Conservation (phyloP, 2,113 vertebrate species). For the Cyanistes caeruleus region DNA sequence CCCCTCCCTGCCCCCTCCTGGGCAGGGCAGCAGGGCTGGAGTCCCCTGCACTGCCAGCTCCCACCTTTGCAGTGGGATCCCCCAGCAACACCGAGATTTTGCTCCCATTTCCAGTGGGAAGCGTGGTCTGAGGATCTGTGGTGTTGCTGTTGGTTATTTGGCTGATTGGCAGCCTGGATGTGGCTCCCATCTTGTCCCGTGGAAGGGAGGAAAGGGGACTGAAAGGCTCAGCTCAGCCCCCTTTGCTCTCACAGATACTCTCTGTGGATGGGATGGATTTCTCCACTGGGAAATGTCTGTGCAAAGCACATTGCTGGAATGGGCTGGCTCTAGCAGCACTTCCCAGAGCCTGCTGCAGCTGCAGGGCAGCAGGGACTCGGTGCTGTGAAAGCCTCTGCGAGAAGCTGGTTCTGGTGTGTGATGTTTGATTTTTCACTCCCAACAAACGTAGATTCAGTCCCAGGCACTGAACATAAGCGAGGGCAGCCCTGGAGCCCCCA, state of each 20-base stretch:
- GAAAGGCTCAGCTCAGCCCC: neutral
- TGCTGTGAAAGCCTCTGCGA: neutral
- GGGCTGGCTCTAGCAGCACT: neutral
- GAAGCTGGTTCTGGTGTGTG: neutral
- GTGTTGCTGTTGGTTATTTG: rapidly evolving
- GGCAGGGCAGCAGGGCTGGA: neutral
- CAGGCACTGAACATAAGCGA: neutral
- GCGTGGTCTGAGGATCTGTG: neutral
- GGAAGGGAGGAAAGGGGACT: neutral
- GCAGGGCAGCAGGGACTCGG: neutral
- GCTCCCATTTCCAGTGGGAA: neutral
- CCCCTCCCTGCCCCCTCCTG: neutral
- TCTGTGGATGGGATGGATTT: neutral
- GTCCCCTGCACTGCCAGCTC: neutral
- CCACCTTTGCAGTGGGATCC: neutral
- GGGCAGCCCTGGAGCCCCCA: neutral
- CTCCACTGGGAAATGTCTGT: neutral
- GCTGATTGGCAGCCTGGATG: neutral
- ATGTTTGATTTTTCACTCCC: neutral
- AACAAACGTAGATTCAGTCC: rapidly evolving
- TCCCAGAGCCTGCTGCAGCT: neutral
- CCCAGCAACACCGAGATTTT: neutral
- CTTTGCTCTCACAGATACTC: neutral
- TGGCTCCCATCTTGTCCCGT: neutral
- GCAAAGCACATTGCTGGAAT: neutral